Conservation (phyloP, 2,888 invertebrate species). For the Metalampra italica region DNA sequence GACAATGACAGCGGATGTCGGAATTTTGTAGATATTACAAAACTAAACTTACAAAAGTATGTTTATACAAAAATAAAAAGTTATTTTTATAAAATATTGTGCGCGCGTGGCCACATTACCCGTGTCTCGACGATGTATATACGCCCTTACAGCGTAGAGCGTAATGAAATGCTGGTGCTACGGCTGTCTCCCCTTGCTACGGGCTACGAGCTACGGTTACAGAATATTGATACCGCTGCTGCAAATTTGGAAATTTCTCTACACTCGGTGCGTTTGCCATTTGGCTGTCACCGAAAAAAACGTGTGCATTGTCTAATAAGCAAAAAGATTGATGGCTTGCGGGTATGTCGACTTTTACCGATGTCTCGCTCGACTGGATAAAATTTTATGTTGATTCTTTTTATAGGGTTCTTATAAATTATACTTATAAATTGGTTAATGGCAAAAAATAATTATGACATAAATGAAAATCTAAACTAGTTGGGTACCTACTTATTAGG, state of each 20-base stretch:
- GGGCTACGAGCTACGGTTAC: slow-evolving; percentile 28
- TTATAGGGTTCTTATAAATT: too few relatives aligned
- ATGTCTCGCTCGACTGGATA: not conserved
- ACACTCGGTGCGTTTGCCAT: slow-evolving; percentile 15
- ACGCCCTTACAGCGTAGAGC: slow-evolving; percentile 24
- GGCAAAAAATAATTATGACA: too few relatives aligned
- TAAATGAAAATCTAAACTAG: too few relatives aligned
- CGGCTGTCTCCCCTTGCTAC: slow-evolving; percentile 37
- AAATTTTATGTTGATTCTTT: too few relatives aligned
- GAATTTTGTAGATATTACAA: too few relatives aligned
- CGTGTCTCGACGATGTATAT: not conserved
- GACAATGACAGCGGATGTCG: too few relatives aligned
- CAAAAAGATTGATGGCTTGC: slow-evolving; percentile 10
- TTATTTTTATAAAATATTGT: slow-evolving; percentile 4
- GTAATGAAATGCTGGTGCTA: slow-evolving; percentile 64
- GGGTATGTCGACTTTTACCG: not conserved
- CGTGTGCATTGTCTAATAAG: slow-evolving; percentile 14
- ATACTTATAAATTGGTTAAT: too few relatives aligned
- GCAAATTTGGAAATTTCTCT: slow-evolving; percentile 34
- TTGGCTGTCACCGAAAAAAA: slow-evolving; percentile 24
- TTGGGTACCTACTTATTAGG: too few relatives aligned
- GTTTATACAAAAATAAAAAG: not conserved
- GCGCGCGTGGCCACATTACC: not conserved
- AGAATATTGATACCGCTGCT: slow-evolving; percentile 62
- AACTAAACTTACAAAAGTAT: too few relatives aligned